Evolutionary conservation across 2,113 vertebrate genomes (phyloP).

Genomic region (Scartelaos histophorus): DNA sequence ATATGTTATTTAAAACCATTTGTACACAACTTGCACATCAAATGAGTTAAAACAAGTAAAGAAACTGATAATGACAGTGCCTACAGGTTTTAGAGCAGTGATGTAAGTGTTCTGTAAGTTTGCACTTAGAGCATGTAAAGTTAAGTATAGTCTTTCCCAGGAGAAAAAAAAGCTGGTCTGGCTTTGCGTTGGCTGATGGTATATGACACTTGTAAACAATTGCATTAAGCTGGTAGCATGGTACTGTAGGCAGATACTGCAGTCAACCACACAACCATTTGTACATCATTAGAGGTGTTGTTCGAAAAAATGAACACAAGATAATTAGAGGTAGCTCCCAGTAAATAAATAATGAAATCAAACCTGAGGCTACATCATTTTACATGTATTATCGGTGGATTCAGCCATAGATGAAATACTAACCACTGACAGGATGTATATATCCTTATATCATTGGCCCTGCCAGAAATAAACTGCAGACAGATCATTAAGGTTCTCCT

Average conservation of each 20-base stretch:
- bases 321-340: constrained; percentile 8
- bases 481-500: background rate
- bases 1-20: too few species aligned
- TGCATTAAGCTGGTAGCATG: background rate
- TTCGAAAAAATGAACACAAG: background rate
- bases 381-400: background rate
- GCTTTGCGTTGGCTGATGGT: constrained; percentile 34
- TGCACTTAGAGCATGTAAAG: constrained; percentile 20
- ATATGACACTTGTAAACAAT: constrained; percentile 12
- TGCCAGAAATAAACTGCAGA: background rate
- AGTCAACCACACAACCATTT: background rate
- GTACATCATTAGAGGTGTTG: background rate
- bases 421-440: background rate
- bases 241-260: background rate
- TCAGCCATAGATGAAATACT: background rate
- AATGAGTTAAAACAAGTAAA: background rate
- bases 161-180: constrained; percentile 25
- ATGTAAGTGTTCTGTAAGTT: too few species aligned
- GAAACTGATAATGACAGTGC: too few species aligned
- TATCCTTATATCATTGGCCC: background rate
- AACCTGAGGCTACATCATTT: background rate
- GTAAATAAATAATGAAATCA: background rate
- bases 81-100: background rate
- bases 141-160: constrained; percentile 39
- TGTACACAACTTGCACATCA: too few species aligned